Evolutionary conservation across 2,113 vertebrate genomes (phyloP), one percentile per base, ranked within the genome.

Genomic region (Anser cygnoides): DNA sequence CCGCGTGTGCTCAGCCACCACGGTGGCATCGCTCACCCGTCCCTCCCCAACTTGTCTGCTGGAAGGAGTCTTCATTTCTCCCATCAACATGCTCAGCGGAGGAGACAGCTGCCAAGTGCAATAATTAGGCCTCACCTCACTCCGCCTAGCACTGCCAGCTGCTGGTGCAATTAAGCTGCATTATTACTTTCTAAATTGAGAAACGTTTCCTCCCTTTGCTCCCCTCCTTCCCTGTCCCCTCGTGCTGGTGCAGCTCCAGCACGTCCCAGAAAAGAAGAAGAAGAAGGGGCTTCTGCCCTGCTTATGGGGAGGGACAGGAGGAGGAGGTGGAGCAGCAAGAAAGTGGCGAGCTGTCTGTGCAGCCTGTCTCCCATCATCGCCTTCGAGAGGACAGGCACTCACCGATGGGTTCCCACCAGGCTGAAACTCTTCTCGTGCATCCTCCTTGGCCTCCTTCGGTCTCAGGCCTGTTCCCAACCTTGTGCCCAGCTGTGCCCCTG

Each of bases 81-180:
- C 83, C 52, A 11, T 57, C 63, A 23, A 4, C 61, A 4, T 3
- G 37, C 39, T 14, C 72, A 62, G 79, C 44, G 29, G 62, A 89
- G 81, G 16, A 87, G 61, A 50, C 89, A 91, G 82, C 87, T 93
- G 94, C 84, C 92, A 83, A 92, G 73, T 57, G 41, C 67, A 78
- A 61, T 93, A 81, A 90, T 76, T 49, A 80, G 79, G 66, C 83
- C 95, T 96, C 65, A 84, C 83, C 93, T 77, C 37, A 2, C 85
- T 80, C 83, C 2, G 78, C 85, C 76, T 71, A 10, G 57, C 61
- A 0, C 74, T 77, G 92, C 86, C 94, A 95, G 94, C 94, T 92
- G 94, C 91, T 44, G 70, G 59, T 37, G 31, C 65, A 43, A 61
- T 75, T 73, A 84, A 43, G 62, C 73, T 29, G 25, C 20, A 17